These are phyloP conservation scores for Aphelenchoides bicaudatus DNA, from an alignment of 2,888 invertebrate genomes.

Conservation along the genomic window DNA sequence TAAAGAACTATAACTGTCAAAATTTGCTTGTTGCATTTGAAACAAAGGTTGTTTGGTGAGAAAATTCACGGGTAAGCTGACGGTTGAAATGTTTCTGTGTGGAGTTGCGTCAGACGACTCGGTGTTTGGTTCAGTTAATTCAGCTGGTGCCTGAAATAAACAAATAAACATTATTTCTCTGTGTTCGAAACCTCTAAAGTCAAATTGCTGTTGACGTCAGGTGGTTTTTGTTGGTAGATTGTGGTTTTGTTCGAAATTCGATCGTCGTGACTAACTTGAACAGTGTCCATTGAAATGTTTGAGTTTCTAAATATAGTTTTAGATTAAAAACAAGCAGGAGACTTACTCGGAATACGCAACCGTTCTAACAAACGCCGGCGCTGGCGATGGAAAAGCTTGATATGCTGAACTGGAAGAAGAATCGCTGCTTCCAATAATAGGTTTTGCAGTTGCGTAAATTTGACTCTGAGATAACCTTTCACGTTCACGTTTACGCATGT, in stretches of 20 bases:
- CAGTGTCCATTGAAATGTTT: constrained; percentile 6
- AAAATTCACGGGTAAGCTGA: constrained; percentile 13
- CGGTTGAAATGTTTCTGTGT: constrained; percentile 14
- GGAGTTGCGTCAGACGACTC: not conserved
- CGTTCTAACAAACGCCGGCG: not conserved
- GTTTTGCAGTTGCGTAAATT: not conserved
- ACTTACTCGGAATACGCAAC: constrained; percentile 13
- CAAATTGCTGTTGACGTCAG: not conserved
- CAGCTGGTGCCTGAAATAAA: not conserved
- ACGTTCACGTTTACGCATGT: constrained; percentile 6
- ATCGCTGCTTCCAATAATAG: not conserved
- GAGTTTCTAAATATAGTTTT: constrained; percentile 4
- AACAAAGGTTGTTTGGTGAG: constrained; percentile 2
- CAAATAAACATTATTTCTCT: not conserved
- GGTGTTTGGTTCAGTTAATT: not conserved
- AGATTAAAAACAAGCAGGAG: not conserved
- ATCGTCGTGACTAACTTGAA: constrained; percentile 8
- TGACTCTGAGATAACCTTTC: constrained; percentile 4
- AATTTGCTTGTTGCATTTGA: not conserved
- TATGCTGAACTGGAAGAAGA: constrained; percentile 14
- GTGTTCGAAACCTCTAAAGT: not conserved
- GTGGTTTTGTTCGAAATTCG: constrained; percentile 12
- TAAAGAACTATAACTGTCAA: not conserved
- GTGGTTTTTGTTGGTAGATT: constrained; percentile 3
- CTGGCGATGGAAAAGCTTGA: constrained; percentile 4